Conservation (phyloP, 2,113 vertebrate genomes). For the Pollachius pollachius region DNA sequence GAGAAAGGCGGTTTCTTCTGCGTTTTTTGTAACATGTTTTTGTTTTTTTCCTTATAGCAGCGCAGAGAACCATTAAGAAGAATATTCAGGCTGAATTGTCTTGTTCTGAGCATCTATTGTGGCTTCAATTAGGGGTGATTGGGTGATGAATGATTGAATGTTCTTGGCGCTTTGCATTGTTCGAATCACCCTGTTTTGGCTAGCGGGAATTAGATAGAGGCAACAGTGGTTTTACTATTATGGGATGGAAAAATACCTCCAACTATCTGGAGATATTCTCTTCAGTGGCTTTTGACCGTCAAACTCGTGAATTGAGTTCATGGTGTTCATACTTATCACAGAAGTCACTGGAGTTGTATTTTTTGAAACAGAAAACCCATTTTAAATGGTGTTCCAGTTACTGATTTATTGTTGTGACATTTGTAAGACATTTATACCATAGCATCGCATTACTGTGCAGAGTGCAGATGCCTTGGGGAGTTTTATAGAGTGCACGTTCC, state of each 20-base stretch:
- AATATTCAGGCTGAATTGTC: no score
- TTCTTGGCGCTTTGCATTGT: constrained; percentile 18
- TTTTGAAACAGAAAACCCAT: constrained; percentile 36
- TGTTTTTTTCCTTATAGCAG: background rate
- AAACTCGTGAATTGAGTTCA: constrained; percentile 17
- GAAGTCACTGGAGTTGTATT: constrained; percentile 36
- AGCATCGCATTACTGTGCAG: no score
- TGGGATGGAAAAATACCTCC: constrained; percentile 21
- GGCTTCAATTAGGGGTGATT: no score
- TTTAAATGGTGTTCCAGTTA: constrained; percentile 18
- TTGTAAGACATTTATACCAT: no score
- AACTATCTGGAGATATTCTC: constrained; percentile 56
- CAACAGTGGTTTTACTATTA: constrained; percentile 41
- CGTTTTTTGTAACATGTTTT: background rate
- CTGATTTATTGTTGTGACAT: no score
- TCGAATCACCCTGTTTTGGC: constrained; percentile 26
- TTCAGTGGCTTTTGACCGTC: constrained; percentile 21
- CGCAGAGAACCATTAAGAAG: background rate
- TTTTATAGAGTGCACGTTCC: constrained; percentile 1
- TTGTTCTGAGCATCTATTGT: no score
- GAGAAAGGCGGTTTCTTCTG: constrained; percentile 20
- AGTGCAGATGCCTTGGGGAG: no score
- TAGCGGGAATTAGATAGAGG: constrained; percentile 22
- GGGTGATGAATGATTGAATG: no score
- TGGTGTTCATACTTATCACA: constrained; percentile 31